Conservation (phyloP, 1,140 invertebrate species). For the Conus betulinus region DNA sequence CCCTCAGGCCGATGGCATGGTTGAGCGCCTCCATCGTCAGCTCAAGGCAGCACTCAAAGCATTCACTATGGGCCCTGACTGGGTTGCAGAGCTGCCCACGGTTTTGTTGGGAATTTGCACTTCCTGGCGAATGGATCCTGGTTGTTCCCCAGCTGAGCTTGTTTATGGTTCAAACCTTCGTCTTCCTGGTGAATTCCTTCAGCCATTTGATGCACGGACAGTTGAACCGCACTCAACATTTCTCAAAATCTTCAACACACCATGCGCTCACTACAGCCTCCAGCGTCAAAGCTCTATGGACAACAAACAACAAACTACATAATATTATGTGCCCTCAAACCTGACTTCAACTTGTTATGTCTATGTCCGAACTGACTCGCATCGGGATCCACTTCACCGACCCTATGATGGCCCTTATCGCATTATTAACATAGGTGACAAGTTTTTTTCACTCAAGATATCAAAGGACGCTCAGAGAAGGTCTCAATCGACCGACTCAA, state of each 20-base stretch:
- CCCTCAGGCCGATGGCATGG: conserved; percentile 20
- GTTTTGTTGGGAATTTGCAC: conserved; percentile 36
- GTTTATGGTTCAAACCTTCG: conserved; percentile 34
- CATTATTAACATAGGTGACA: conserved; percentile 18
- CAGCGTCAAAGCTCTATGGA: conserved; percentile 3
- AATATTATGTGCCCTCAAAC: conserved; percentile 24
- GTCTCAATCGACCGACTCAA: conserved; percentile 39
- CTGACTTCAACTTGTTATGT: conserved; percentile 18
- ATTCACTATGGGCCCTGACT: conserved; percentile 5
- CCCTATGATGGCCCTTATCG: conserved; percentile 41
- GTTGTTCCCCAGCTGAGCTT: conserved; percentile 32
- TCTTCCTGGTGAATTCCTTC: conserved; percentile 37
- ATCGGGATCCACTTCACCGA: neutral
- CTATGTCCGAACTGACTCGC: conserved; percentile 31
- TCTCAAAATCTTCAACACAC: conserved; percentile 11
- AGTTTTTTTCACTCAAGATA: conserved; percentile 19
- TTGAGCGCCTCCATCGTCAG: conserved; percentile 41
- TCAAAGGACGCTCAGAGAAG: conserved; percentile 27
- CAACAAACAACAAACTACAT: neutral
- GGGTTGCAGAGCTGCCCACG: conserved; percentile 23
- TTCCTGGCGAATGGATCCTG: conserved; percentile 14
- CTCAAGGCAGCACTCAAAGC: conserved; percentile 37
- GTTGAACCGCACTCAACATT: conserved; percentile 2
- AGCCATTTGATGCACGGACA: neutral
- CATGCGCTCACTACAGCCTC: neutral